These are phyloP conservation scores for Cantharis rustica DNA, from an alignment of 2,888 invertebrate species.

Conservation along the genomic window DNA sequence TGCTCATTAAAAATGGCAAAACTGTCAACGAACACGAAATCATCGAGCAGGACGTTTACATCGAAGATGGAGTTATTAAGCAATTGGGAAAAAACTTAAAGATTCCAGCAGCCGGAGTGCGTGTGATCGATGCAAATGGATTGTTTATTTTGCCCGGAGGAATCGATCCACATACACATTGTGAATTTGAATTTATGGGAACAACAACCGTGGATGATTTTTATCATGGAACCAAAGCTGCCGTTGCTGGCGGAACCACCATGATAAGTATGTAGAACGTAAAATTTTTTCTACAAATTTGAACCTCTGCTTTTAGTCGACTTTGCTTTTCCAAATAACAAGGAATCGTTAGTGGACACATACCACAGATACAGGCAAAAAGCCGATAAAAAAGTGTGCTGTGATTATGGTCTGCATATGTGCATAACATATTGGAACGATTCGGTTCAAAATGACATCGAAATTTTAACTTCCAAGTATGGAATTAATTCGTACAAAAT, in stretches of 20 bases:
- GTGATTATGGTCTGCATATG: slow-evolving; percentile 90
- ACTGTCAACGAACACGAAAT: slow-evolving; percentile 90
- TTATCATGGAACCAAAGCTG: slow-evolving; percentile 91
- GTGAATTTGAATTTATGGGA: slow-evolving; percentile 89
- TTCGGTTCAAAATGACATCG: slow-evolving; percentile 80
- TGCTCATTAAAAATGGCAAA: slow-evolving; percentile 85
- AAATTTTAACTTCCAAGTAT: slow-evolving; percentile 70
- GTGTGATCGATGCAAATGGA: slow-evolving; percentile 88
- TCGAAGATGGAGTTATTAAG: slow-evolving; percentile 92
- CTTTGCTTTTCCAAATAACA: slow-evolving; percentile 77
- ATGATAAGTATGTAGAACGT: slow-evolving; percentile 73
- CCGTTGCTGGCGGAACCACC: slow-evolving; percentile 93
- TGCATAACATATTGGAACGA: slow-evolving; percentile 87
- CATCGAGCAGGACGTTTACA: slow-evolving; percentile 85
- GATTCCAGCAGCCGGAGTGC: slow-evolving; percentile 80
- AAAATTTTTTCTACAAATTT: not conserved
- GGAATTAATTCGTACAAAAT: slow-evolving; percentile 94
- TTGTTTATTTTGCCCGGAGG: slow-evolving; percentile 90
- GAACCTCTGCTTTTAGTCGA: slow-evolving; percentile 65
- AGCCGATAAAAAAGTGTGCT: slow-evolving; percentile 93
- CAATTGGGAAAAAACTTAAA: slow-evolving; percentile 81
- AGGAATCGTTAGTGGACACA: slow-evolving; percentile 82
- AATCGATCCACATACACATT: slow-evolving; percentile 92
- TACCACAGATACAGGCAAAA: slow-evolving; percentile 84
- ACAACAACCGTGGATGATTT: slow-evolving; percentile 86